Percentiles rank a stretch among this genome's conserved stretches.
phyloP scores from a whole-genome alignment of 2,113 vertebrate species.

The Leiothrix lutea region DNA sequence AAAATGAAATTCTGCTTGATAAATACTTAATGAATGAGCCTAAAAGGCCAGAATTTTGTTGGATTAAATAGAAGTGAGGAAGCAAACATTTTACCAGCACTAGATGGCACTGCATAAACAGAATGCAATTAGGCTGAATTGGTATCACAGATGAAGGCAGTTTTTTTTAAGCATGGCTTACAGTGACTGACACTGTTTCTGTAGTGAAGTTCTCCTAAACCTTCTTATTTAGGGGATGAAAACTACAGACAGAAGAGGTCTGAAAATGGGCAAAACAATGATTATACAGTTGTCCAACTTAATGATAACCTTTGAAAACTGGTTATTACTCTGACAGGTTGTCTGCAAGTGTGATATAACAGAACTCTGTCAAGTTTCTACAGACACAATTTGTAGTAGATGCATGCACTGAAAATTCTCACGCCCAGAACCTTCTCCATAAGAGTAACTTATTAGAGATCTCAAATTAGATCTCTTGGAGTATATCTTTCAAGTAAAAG shows the following conservation, averaged over 20 bases:
- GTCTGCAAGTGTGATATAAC: neutral
- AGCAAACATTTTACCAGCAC: neutral
- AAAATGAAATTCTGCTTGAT: neutral
- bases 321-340: neutral
- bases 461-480: neutral
- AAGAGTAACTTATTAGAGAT: neutral
- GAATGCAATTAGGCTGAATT: neutral
- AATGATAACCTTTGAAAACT: neutral
- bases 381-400: neutral
- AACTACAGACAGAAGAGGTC: neutral
- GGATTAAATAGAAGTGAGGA: neutral
- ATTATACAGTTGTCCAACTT: neutral
- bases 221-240: neutral
- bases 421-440: neutral
- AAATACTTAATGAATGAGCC: neutral
- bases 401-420: neutral
- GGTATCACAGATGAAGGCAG: neutral
- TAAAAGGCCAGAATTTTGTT: neutral
- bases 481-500: neutral
- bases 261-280: neutral
- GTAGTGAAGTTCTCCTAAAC: neutral
- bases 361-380: neutral
- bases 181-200: neutral
- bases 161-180: neutral
- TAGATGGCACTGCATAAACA: conserved; percentile 41